Conservation (phyloP, 2,888 invertebrate genomes). For the Acleris laterana region DNA sequence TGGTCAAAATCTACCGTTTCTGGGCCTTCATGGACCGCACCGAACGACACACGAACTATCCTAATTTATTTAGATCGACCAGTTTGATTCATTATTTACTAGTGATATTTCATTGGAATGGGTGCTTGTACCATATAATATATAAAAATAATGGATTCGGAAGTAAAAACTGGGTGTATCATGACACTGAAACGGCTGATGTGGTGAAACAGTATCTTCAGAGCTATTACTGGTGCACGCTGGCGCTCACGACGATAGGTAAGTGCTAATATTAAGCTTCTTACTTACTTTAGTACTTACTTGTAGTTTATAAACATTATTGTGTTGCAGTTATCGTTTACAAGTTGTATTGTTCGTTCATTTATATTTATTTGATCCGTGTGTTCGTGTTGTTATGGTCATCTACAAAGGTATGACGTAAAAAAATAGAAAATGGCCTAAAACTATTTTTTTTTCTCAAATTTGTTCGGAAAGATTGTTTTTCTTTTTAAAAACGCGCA, state of each 20-base stretch:
- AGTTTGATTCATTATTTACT: conserved; percentile 97
- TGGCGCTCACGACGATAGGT: conserved; percentile 97
- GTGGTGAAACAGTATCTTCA: conserved; percentile 97
- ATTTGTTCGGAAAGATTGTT: too few species aligned
- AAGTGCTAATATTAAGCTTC: conserved; percentile 55
- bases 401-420: too few species aligned
- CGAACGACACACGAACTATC: conserved; percentile 99
- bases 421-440: too few species aligned
- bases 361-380: too few species aligned
- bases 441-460: too few species aligned
- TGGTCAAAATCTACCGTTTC: conserved; percentile 98
- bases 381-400: too few species aligned
- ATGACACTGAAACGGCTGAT: conserved; percentile 93
- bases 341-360: too few species aligned
- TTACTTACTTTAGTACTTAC: conserved; percentile 17
- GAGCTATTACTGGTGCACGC: conserved; percentile 99
- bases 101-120: conserved; percentile 99
- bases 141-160: conserved; percentile 98
- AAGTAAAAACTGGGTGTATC: conserved; percentile 96
- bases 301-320: conserved; percentile 3
- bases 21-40: conserved; percentile 99
- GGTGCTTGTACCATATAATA: conserved; percentile 98
- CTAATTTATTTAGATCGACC: conserved; percentile 96
- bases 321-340: too few species aligned
- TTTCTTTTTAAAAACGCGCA: too few species aligned